Evolutionary conservation across 1,140 invertebrate species (phyloP), one percentile per base, ranked within the genome.

Genomic region (Myzus persicae): DNA sequence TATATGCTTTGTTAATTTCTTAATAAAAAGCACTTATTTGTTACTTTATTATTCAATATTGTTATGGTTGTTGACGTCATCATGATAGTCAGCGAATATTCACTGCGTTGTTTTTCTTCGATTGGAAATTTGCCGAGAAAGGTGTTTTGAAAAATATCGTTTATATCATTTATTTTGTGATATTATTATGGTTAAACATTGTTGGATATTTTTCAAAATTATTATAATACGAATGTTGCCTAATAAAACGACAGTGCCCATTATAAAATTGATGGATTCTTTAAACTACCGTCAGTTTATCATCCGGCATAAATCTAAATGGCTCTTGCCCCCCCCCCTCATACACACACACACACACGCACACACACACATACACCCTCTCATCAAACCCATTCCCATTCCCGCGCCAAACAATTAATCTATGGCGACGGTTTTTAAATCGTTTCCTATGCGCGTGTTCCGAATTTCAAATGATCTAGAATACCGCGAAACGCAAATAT

Each of bases 391-490:
- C 40, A 40, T 85, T n/a, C 26, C 38, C 40, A 59, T 42, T 89
- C 20, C 1, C 42, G 0, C 1, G 0, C 51, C 11, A 4, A 42
- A 90, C 26, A 40, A 90, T 59, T 90, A 90, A 90, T 59, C 51
- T 59, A 36, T n/a, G 18, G 5, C 14, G 88, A 90, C 22, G 11
- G 38, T 38, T 54, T 90, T 89, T 51, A 24, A 67, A 90, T 67
- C 24, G 51, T 90, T 59, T 5, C 51, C 24, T n/a, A 42, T 22
- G 38, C 38, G 38, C 20, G 51, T 90, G 51, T 42, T n/a, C 26
- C n/a, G 89, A 59, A 90, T 90, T 90, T 31, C 1, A 90, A 90
- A 67, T n/a, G 26, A 90, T 67, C 24, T 26, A 24, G 67, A 90
- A 67, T 90, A 67, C 89, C 38, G 31, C 1, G 4, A n/a, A 87